Conservation (phyloP, 1,140 invertebrate species). For the Ephestia elutella region DNA sequence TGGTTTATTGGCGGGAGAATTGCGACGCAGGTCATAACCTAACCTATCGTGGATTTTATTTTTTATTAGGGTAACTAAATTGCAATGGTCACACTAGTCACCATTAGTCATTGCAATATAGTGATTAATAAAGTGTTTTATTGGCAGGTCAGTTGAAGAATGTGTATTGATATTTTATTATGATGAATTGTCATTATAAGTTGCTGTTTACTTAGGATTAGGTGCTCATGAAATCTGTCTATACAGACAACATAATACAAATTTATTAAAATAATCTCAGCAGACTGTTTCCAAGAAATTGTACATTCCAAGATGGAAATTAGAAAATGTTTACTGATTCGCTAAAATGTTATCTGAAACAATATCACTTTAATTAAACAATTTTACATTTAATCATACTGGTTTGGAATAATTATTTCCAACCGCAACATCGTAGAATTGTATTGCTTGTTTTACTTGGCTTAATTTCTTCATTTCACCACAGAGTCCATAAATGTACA, state of each 20-base stretch:
- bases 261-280: not conserved
- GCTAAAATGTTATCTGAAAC: constrained; percentile 10
- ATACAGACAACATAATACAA: no score
- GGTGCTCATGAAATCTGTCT: no score
- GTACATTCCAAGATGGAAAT: constrained; percentile 6
- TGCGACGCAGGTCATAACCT: no score
- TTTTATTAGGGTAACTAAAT: no score
- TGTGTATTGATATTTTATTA: no score
- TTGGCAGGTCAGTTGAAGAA: no score
- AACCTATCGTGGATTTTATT: no score
- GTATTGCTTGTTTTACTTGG: not conserved
- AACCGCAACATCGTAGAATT: not conserved
- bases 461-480: not conserved
- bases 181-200: no score
- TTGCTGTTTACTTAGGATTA: no score
- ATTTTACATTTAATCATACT: constrained; percentile 8
- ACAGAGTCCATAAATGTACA: not conserved
- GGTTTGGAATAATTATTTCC: constrained; percentile 3
- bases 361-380: not conserved
- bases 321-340: constrained; percentile 9
- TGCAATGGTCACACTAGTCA: no score
- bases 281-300: constrained; percentile 37
- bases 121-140: no score
- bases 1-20: constrained; percentile 8
- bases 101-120: no score